Base-by-base conservation (phyloP, 2,888 invertebrate genomes). In the Melitaea athalia region DNA sequence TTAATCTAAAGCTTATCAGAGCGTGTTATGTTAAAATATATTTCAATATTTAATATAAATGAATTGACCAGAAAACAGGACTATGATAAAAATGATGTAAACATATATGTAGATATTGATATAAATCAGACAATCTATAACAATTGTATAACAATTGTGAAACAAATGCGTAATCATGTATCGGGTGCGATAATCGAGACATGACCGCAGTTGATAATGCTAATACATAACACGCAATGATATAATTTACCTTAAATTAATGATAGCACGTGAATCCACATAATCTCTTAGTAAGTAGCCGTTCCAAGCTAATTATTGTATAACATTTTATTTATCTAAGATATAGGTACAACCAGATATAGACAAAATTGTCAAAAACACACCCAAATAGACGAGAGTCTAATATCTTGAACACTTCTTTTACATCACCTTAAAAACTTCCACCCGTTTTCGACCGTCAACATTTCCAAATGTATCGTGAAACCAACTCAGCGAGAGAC, bases 341-440 rank as follows among this genome's bases (percentile, higher is more conserved):
- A 85, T 80, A 81, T 70, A 82, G 76, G 69, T 72, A 74, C 79
- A 80, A 75, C 79, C 79, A 77, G 74, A 74, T 76, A 77, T 75
- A 81, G 79, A 79, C 80, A 84, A 81, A 82, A 81, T 77, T 75
- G 74, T 82, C 81, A 77, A 81, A 82, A 81, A 81, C 77, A 79
- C 80, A 76, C 77, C 77, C 76, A 74, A 76, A 77, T 76, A 79
- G 76, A 78, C 76, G 75, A 79, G 75, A 79, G 74, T 78, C 78
- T 78, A 81, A 75, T 73, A 77, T 71, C 75, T 79, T 87, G 88
- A 88, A 88, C 89, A 87, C 86, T 84, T 84, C 79, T 81, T 68
- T 72, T 74, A 57, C 73, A 75, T 76, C 76, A 79, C 80, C 77
- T 75, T 72, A 70, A 65, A 64, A 67, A 69, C 69, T 49, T 60